These are phyloP conservation scores for Centropristis striata DNA, from an alignment of 2,113 vertebrate genomes.

Conservation along the genomic window DNA sequence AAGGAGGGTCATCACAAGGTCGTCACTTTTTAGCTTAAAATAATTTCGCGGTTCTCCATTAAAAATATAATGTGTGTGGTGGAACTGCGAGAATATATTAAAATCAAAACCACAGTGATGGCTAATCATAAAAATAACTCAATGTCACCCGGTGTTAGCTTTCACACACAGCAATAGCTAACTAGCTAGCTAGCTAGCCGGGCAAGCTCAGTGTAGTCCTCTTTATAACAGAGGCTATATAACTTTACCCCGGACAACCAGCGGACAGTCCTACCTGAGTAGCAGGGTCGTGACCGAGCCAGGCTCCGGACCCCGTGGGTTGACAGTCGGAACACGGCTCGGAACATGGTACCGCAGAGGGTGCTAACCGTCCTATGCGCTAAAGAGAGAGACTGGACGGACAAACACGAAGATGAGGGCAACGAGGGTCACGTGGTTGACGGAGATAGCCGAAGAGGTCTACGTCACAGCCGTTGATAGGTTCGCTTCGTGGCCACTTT, in stretches of 20 bases:
- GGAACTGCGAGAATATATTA: accelerated
- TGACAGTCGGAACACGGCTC: slow-evolving; percentile 74
- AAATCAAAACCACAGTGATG: neutral
- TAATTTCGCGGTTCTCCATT: neutral
- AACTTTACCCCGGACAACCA: neutral
- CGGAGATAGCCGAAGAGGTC: slow-evolving; percentile 47
- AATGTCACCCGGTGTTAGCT: slow-evolving; percentile 69
- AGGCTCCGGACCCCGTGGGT: slow-evolving; percentile 69
- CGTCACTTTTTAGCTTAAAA: slow-evolving; percentile 34
- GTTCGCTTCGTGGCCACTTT: too few relatives aligned
- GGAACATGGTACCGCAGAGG: slow-evolving; percentile 81
- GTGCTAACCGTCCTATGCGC: slow-evolving; percentile 34
- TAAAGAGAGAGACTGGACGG: slow-evolving; percentile 27
- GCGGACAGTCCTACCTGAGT: slow-evolving; percentile 69
- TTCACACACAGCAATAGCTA: slow-evolving; percentile 20
- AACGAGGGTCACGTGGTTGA: slow-evolving; percentile 49
- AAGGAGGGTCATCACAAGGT: slow-evolving; percentile 83
- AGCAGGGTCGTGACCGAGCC: slow-evolving; percentile 67
- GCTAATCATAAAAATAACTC: slow-evolving; percentile 11
- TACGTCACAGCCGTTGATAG: neutral
- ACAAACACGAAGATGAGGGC: neutral
- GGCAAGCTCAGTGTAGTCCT: neutral
- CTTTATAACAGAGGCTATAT: neutral
- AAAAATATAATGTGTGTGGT: neutral
- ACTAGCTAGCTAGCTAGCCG: slow-evolving; percentile 37